Percentiles rank a stretch among this genome's conserved stretches.
phyloP scores from a whole-genome alignment of 2,113 vertebrate genomes.

The Apodemus sylvaticus region DNA sequence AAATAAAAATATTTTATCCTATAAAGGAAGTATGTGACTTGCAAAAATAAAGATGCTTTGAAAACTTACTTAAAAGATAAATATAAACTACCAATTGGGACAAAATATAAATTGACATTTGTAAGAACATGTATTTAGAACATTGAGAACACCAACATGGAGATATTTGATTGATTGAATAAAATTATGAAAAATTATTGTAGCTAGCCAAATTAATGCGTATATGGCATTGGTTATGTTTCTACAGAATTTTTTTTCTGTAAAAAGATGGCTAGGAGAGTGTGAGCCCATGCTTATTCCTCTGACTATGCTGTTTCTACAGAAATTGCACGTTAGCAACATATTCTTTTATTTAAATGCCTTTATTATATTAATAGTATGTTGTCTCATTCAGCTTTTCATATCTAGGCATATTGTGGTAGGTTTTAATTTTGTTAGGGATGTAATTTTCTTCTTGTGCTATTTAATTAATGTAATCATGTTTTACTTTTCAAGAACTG shows the following conservation, averaged over 20 bases:
- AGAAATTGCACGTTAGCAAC: not conserved
- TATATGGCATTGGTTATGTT: not conserved
- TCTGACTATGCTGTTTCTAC: not conserved
- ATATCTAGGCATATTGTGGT: not conserved
- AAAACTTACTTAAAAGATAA: not conserved
- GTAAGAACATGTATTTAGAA: too few relatives aligned
- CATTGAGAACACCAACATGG: not conserved
- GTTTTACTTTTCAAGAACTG: not conserved
- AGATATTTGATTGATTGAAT: not conserved
- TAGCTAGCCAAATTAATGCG: not conserved
- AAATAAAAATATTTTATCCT: not conserved
- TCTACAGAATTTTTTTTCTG: not conserved
- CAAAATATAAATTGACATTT: not conserved
- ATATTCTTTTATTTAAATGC: not conserved
- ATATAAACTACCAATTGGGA: not conserved
- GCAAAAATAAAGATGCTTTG: conserved; percentile 22
- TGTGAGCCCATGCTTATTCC: not conserved
- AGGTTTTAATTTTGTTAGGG: conserved; percentile 16
- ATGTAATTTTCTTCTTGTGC: not conserved
- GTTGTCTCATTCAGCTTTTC: not conserved
- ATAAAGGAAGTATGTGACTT: not conserved
- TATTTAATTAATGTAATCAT: conserved; percentile 18
- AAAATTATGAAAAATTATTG: too few relatives aligned
- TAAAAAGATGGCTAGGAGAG: not conserved
- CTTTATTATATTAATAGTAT: conserved; percentile 1